phyloP scores from a whole-genome alignment of 2,797 vertebrate genomes.

The Anabacerthia variegaticeps region DNA sequence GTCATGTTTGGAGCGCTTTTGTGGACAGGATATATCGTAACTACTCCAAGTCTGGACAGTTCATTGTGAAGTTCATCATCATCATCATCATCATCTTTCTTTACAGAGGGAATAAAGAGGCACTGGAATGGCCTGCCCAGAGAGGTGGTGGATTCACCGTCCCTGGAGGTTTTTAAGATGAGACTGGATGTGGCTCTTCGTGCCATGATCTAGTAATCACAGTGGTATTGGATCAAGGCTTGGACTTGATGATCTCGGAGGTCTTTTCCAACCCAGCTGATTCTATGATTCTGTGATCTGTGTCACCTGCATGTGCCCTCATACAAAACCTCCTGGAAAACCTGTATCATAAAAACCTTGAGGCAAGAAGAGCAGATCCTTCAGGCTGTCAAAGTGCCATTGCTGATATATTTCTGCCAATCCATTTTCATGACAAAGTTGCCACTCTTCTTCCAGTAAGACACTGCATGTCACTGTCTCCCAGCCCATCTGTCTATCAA shows the following conservation, averaged over 20 bases:
- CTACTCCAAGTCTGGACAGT: neutral
- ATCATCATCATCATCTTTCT: no score
- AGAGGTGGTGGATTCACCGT: no score
- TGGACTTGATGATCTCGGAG: no score
- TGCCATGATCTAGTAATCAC: no score
- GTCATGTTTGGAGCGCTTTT: neutral
- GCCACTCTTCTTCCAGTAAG: neutral
- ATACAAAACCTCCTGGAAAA: neutral
- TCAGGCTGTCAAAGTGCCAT: neutral
- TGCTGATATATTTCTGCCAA: neutral
- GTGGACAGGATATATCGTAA: neutral
- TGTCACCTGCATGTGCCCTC: neutral
- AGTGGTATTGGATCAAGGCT: no score
- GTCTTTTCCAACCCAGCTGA: no score
- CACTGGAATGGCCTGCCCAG: no score
- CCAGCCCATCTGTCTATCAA: conserved; percentile 15
- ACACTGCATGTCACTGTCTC: neutral
- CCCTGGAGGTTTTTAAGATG: no score
- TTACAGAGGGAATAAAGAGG: no score
- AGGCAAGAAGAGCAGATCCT: neutral
- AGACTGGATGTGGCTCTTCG: no score
- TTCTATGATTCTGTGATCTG: neutral
- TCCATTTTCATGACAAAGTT: neutral
- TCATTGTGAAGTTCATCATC: neutral
- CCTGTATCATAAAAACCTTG: neutral